These are phyloP conservation scores for Vespertilio murinus DNA, from an alignment of 2,797 vertebrate genomes.

Conservation along the genomic window DNA sequence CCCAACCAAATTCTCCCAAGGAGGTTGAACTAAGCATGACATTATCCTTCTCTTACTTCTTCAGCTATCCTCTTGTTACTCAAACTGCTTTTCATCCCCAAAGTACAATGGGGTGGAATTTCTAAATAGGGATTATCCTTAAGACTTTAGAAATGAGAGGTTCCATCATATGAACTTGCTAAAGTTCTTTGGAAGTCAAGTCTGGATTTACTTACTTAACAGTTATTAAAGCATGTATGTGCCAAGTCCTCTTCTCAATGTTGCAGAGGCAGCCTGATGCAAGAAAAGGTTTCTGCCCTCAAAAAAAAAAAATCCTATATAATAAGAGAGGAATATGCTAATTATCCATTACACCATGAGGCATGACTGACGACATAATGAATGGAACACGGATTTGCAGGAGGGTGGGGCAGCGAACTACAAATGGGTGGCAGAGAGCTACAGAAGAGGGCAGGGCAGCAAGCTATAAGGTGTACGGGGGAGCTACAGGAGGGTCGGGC, in stretches of 20 bases:
- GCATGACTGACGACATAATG: too few relatives aligned
- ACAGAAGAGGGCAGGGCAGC: too few relatives aligned
- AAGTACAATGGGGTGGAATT: neutral
- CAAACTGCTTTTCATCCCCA: neutral
- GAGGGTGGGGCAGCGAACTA: too few relatives aligned
- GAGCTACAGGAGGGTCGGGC: too few relatives aligned
- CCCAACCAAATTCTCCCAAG: neutral
- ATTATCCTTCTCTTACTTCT: slow-evolving; percentile 7
- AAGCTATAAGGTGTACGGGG: too few relatives aligned
- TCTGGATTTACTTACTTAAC: slow-evolving; percentile 8
- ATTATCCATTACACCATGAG: too few relatives aligned
- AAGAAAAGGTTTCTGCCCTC: slow-evolving; percentile 6
- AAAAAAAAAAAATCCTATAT: neutral
- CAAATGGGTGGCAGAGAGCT: too few relatives aligned
- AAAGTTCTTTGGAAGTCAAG: neutral
- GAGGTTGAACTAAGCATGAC: neutral
- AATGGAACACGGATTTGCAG: too few relatives aligned
- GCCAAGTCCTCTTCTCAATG: neutral
- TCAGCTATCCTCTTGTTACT: neutral
- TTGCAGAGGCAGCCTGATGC: neutral
- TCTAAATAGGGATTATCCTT: neutral
- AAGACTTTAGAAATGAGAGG: neutral
- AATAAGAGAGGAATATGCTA: too few relatives aligned
- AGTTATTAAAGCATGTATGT: neutral
- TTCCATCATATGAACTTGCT: slow-evolving; percentile 30